phyloP scores from a whole-genome alignment of 2,797 vertebrate genomes.

The Sebastes iracundus region DNA sequence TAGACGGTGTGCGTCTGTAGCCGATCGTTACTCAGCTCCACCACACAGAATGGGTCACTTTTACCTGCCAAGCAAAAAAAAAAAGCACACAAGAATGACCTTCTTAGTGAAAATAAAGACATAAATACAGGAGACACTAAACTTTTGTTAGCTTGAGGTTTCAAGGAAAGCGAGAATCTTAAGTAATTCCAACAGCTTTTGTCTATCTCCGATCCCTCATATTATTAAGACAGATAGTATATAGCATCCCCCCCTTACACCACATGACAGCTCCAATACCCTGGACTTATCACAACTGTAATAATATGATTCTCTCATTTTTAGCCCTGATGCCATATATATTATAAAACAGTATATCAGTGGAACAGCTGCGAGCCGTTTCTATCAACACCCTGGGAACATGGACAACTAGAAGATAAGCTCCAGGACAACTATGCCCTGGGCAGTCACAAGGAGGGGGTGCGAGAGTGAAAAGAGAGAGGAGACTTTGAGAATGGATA shows the following conservation, averaged over 20 bases:
- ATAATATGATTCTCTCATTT: conserved; percentile 67
- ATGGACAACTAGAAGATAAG: conserved; percentile 73
- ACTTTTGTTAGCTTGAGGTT: conserved; percentile 2
- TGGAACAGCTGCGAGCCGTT: conserved; percentile 51
- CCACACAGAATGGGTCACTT: conserved; percentile 98
- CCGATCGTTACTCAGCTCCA: conserved; percentile 97
- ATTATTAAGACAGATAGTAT: conserved; percentile 18
- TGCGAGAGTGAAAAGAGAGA: conserved; percentile 1
- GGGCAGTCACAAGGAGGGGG: conserved; percentile 47
- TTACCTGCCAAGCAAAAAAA: conserved; percentile 84
- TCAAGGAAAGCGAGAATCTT: not conserved
- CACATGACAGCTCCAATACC: conserved; percentile 48
- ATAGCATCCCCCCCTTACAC: conserved; percentile 2
- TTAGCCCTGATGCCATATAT: conserved; percentile 6
- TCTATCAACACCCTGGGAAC: conserved; percentile 57
- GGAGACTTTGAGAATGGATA: conserved; percentile 39
- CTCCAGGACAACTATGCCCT: conserved; percentile 51
- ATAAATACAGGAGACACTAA: not conserved
- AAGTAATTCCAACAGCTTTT: conserved; percentile 18
- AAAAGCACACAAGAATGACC: not conserved
- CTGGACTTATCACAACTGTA: conserved; percentile 60
- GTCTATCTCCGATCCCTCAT: conserved; percentile 19
- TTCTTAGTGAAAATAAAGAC: not conserved
- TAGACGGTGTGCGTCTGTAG: conserved; percentile 96
- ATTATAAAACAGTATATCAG: conserved; percentile 50